Evolutionary conservation across 2,888 invertebrate species (phyloP).

Genomic region (Synergus itoensis): DNA sequence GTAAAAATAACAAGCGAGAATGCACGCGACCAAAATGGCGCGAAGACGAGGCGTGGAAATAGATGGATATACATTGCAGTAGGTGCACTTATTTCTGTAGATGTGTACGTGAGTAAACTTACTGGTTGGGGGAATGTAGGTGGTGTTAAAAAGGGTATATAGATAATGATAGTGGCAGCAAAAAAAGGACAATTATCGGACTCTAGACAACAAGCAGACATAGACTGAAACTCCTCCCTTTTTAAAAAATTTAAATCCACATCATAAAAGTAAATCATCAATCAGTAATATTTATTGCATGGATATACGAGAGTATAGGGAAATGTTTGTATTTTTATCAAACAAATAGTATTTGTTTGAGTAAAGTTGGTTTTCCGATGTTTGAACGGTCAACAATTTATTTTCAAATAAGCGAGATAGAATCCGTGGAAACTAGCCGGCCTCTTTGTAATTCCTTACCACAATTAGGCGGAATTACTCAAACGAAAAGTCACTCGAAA

Average conservation of each 20-base stretch:
- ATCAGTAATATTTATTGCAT: not conserved
- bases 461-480: slow-evolving; percentile 73
- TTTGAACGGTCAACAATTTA: not conserved
- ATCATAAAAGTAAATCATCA: not conserved
- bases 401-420: slow-evolving; percentile 16
- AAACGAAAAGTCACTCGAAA: slow-evolving; percentile 61
- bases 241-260: not conserved
- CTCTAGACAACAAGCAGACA: not conserved
- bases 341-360: not conserved
- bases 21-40: slow-evolving; percentile 63
- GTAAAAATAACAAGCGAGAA: slow-evolving; percentile 54
- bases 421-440: slow-evolving; percentile 50
- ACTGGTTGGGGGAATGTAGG: not conserved
- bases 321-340: no score
- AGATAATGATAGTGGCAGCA: slow-evolving; percentile 13
- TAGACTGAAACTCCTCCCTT: not conserved
- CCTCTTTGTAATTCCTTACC: slow-evolving; percentile 64
- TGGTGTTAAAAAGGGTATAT: slow-evolving; percentile 16
- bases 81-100: not conserved
- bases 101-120: not conserved
- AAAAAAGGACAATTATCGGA: slow-evolving; percentile 4
- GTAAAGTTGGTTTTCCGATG: not conserved
- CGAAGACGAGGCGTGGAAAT: slow-evolving; percentile 42
- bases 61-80: slow-evolving; percentile 33
- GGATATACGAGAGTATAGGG: not conserved